These are phyloP conservation scores for Cheilinus undulatus DNA, from an alignment of 2,113 vertebrate species.

Conservation along the genomic window DNA sequence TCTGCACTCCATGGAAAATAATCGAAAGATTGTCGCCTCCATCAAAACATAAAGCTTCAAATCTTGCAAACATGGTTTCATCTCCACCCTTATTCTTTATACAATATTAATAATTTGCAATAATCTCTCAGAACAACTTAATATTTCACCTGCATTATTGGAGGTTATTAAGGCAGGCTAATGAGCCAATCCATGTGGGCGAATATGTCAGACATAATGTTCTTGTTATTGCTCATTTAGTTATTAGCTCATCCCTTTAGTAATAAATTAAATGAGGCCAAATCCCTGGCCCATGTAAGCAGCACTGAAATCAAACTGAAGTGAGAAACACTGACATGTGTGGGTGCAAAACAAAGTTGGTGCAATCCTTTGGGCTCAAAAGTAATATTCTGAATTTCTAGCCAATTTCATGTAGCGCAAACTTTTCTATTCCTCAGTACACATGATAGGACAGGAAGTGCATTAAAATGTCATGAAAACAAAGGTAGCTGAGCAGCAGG, in stretches of 20 bases:
- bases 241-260: background rate
- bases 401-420: background rate
- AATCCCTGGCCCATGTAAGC: background rate
- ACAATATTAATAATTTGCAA: slow-evolving; percentile 1
- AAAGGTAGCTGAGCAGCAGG: slow-evolving; percentile 52
- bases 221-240: background rate
- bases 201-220: slow-evolving; percentile 9
- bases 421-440: slow-evolving; percentile 7
- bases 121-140: background rate
- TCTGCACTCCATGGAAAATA: background rate
- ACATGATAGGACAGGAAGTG: slow-evolving; percentile 28
- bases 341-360: background rate
- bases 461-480: slow-evolving; percentile 54
- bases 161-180: background rate
- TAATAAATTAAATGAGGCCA: background rate
- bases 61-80: background rate
- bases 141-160: slow-evolving; percentile 12
- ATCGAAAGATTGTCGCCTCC: background rate
- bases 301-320: slow-evolving; percentile 8
- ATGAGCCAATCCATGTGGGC: slow-evolving; percentile 1
- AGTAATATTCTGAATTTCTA: slow-evolving; percentile 3
- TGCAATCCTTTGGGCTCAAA: background rate
- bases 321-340: background rate
- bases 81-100: background rate
- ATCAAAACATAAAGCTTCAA: background rate